Evolutionary conservation across 2,888 invertebrate genomes (phyloP), one percentile per base, ranked within the genome.

Genomic region (Aquatica leii): DNA sequence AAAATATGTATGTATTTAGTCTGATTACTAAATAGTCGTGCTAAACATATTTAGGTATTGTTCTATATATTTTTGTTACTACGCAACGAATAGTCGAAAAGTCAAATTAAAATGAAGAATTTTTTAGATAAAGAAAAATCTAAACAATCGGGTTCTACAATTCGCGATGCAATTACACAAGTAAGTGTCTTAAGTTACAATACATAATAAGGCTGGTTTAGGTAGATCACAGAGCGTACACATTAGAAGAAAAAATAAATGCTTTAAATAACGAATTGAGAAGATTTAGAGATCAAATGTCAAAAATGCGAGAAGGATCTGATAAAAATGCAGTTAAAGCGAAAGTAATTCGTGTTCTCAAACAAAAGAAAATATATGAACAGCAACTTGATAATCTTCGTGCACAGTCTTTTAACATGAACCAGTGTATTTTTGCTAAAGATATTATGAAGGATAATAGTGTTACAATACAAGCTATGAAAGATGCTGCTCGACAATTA

Each of bases 221-320:
- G 97, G 95, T 98, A 56, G 98, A 98, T 80, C 85, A 89, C 68
- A 86, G 98, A 74, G 96, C 96, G 9, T 95, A 95, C 74, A 90
- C 90, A 20, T 90, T 99, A 58, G 98, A 99, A 71, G 97, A 98
- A 78, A 99, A 99, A 84, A 91, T 98, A 58, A 88, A 88, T 15
- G 88, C 91, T 73, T 82, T 98, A 62, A 97, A 97, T 71, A 87
- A 87, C 54, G 99, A 99, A 79, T 84, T 99, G 48, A 88, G 94
- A 48, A 99, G 98, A 83, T 96, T 96, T 76, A 94, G 96, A 78
- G 98, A 99, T 76, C 99, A 99, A 84, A 95, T 99, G 96, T 90
- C 91, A 31, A 99, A 98, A 82, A 98, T 99, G 98, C 89, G 98
- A 62, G 98, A 99, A 74, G 98, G 98, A 0, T 98, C 99, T n/a